Evolutionary conservation across 2,113 vertebrate species (phyloP), one percentile per base, ranked within the genome.

Genomic region (Turdus rufiventris): DNA sequence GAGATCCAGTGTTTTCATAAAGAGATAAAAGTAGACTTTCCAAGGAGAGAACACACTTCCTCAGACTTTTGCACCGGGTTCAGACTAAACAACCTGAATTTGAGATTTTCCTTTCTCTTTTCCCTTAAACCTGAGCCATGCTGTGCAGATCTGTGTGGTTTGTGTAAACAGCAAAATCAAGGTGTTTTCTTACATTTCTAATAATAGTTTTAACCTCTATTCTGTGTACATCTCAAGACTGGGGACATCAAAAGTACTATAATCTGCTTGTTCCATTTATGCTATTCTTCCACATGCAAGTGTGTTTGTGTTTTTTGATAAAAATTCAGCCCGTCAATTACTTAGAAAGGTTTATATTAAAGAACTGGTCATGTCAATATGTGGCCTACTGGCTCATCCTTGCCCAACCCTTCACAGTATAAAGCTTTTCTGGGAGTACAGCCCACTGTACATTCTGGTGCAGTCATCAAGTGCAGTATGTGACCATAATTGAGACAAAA

Each of bases 11-110:
- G 54, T 85, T 91, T 87, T 82, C 36, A 34, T 21, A 74, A 54
- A 58, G 51, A 90, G 76, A 90, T 36, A 80, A 70, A 74, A 70
- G 38, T 79, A 74, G 77, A 24, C 25, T 56, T 90, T 40, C 45
- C 67, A 91, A 88, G 78, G 81, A 85, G 43, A 15, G 43, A 67
- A 36, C 1, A 2, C 63, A 36, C 29, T 74, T 60, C 47, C 43
- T 58, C 47, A 34, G 85, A 89, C 7, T 73, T 94, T 9, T 83
- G 63, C 43, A 34, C 60, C 5, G 3, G 38, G 80, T 66, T 80
- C 79, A 94, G 91, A 91, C 91, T 89, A 93, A 97, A 95, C 74
- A 91, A 48, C 45, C 34, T 77, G 67, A 67, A 66, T 40, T 60
- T 0, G 6, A 91, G 67, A 75, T 40, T 74, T 80, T 45, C 77